Base-by-base conservation (phyloP, 2,113 vertebrate species). In the Oxyura jamaicensis region DNA sequence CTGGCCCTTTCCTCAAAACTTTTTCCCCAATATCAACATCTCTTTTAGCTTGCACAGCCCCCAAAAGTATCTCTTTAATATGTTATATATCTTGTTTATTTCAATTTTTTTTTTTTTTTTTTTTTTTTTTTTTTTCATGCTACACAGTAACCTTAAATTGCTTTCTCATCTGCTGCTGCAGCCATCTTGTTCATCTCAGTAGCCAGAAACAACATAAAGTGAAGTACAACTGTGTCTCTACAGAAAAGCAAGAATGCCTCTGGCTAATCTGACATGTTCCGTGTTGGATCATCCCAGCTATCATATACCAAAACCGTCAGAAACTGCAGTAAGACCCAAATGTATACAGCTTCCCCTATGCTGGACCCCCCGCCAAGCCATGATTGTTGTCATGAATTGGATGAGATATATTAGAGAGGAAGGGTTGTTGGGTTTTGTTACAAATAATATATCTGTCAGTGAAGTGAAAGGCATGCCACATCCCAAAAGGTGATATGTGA, bases 391-490 rank as follows among this genome's bases (percentile, higher is more conserved):
- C 53, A 50, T 84, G 53, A 84, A 35, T 86, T 78, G 69, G 35
- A 75, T 82, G 73, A 93, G 58, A 84, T 92, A 56, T 53, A 93
- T 69, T 89, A 84, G 82, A 86, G 26, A 83, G 33, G 41, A 90
- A 84, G 41, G 33, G 19, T 53, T 91, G 41, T 66, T 79, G 77
- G n/a, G 31, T 79, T 97, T 88, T 93, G 73, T 96, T 88, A 75
- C 83, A 94, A 96, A 96, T 93, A 94, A 65, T 79, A 76, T 48
- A 88, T 73, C 80, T 93, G 92, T 92, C 95, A 96, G 53, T 62
- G 46, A 92, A 91, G 60, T 86, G 68, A 95, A 97, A 94, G 58
- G 23, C 69, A 91, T 84, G 80, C 90, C 80, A 88, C 62, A 65
- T 86, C 62, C 88, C 68, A 90, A 95, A 93, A 72, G 35, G 28